These are phyloP conservation scores for Crambe crambe DNA, from an alignment of 37 sponge, comb jelly and placozoan genomes.

Conservation along the genomic window DNA sequence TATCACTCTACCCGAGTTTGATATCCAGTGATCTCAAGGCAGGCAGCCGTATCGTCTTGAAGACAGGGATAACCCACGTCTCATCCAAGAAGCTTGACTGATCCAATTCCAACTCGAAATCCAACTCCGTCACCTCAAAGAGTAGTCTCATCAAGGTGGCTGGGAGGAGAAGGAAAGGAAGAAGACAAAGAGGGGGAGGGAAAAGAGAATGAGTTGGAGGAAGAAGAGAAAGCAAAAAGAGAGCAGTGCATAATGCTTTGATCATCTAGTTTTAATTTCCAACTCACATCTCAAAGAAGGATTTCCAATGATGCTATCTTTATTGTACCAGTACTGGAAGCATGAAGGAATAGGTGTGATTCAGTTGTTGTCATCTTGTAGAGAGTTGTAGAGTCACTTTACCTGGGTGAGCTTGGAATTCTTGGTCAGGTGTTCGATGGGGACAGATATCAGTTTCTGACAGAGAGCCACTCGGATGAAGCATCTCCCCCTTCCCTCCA, in stretches of 20 bases:
- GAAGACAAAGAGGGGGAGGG: too few species aligned
- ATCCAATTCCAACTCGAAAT: conserved; percentile 46
- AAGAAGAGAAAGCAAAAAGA: neutral
- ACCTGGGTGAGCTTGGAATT: conserved; percentile 62
- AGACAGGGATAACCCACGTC: conserved; percentile 75
- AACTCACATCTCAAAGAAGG: conserved; percentile 48
- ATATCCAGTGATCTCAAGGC: conserved; percentile 62
- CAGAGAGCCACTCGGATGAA: conserved; percentile 67
- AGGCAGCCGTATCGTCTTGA: conserved; percentile 13
- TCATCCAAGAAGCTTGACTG: conserved; percentile 77
- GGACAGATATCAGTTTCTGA: conserved; percentile 73
- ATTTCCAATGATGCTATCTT: conserved; percentile 45
- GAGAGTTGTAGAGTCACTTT: too few species aligned
- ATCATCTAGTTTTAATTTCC: neutral
- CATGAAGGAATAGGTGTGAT: neutral
- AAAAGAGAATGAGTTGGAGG: neutral
- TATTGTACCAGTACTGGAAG: conserved; percentile 67
- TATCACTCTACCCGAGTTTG: conserved; percentile 42
- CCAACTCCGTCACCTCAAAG: conserved; percentile 75
- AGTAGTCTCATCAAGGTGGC: conserved; percentile 52
- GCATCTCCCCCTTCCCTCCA: conserved; percentile 67
- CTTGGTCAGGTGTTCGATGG: conserved; percentile 69
- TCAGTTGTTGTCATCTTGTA: too few species aligned
- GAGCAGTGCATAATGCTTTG: neutral
- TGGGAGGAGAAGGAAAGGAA: conserved; percentile 4